A percentile compares a stretch with the other conserved stretches of the same genome.
These are phyloP conservation scores for Anoplopoma fimbria DNA, from an alignment of 2,113 vertebrate species.

Conservation along the genomic window DNA sequence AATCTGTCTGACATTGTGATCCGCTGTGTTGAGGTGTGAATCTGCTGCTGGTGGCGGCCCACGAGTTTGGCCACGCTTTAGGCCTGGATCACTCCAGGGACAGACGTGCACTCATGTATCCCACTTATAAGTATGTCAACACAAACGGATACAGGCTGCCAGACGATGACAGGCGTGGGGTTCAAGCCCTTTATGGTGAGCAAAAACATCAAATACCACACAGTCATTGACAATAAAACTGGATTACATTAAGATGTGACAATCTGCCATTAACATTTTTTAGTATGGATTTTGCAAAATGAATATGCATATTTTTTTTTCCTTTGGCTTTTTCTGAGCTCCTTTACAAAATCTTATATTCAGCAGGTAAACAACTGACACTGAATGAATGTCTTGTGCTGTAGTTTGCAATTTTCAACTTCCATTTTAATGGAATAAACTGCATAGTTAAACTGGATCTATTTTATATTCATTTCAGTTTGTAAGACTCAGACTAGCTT, in stretches of 20 bases:
- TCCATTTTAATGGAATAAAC: background rate
- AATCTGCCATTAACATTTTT: background rate
- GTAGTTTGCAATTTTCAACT: background rate
- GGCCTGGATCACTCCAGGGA: slow-evolving; percentile 86
- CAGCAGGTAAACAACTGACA: background rate
- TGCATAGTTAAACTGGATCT: background rate
- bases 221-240: background rate
- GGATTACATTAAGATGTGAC: background rate
- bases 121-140: slow-evolving; percentile 80
- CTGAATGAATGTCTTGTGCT: background rate
- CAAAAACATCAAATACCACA: background rate
- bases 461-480: background rate
- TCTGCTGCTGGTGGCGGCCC: slow-evolving; percentile 87
- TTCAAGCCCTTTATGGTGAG: slow-evolving; percentile 87
- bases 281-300: background rate
- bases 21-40: slow-evolving; percentile 77
- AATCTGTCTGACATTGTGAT: background rate
- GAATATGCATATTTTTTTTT: background rate
- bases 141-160: slow-evolving; percentile 81
- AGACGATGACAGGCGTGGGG: slow-evolving; percentile 84
- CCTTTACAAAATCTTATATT: background rate
- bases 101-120: slow-evolving; percentile 84
- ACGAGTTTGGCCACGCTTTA: slow-evolving; percentile 90
- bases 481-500: too few relatives aligned
- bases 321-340: background rate